phyloP scores from a whole-genome alignment of 2,797 vertebrate genomes.

The Monodelphis domestica region DNA sequence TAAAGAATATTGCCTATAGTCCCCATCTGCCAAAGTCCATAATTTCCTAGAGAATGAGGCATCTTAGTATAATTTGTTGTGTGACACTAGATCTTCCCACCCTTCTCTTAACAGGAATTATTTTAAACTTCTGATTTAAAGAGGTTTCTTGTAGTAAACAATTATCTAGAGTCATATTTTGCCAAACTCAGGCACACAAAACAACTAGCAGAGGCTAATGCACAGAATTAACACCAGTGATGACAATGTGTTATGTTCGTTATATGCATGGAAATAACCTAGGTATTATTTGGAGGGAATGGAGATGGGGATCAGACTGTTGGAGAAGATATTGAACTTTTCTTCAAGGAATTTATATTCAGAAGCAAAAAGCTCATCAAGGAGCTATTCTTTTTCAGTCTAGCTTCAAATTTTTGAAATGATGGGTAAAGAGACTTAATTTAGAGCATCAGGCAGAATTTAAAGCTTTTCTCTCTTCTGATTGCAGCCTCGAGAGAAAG shows the following conservation, averaged over 20 bases:
- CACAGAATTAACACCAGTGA: neutral
- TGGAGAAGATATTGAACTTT: neutral
- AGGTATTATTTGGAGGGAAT: neutral
- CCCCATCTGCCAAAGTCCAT: slow-evolving; percentile 22
- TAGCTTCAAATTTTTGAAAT: slow-evolving; percentile 39
- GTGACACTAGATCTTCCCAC: neutral
- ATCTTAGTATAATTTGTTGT: neutral
- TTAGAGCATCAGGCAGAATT: slow-evolving; percentile 13
- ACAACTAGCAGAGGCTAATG: neutral
- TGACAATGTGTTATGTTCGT: neutral
- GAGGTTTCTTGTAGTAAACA: neutral
- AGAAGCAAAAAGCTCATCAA: slow-evolving; percentile 41
- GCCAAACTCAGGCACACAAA: neutral
- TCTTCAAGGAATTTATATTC: slow-evolving; percentile 34
- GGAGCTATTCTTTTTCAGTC: slow-evolving; percentile 38
- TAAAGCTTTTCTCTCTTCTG: slow-evolving; percentile 41
- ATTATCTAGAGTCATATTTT: slow-evolving; percentile 13
- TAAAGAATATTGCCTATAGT: neutral
- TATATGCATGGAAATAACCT: neutral
- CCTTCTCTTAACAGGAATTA: neutral
- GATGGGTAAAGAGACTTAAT: slow-evolving; percentile 32
- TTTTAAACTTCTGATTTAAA: slow-evolving; percentile 36
- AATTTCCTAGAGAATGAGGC: neutral
- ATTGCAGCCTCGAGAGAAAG: slow-evolving; percentile 96
- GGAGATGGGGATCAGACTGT: neutral